These are phyloP conservation scores for Theristicus caerulescens DNA, from an alignment of 2,113 vertebrate species.

Conservation along the genomic window DNA sequence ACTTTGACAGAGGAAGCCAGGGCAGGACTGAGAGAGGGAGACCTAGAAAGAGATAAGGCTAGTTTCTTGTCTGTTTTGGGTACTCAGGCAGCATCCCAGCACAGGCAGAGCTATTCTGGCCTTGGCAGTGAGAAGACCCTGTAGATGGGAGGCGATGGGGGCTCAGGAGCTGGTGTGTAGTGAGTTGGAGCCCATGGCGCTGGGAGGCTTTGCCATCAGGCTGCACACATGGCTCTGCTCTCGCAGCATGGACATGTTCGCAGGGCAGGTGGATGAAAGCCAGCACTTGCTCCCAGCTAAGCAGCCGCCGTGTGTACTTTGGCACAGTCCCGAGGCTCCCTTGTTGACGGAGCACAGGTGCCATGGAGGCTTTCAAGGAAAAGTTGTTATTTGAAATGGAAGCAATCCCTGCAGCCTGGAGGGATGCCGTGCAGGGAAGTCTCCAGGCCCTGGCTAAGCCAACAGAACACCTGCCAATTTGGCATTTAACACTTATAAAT, in stretches of 20 bases:
- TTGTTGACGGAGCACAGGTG: background rate
- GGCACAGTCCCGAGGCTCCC: background rate
- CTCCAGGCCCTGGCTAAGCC: background rate
- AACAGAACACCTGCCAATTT: background rate
- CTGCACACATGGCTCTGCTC: background rate
- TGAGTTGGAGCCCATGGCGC: fast-evolving
- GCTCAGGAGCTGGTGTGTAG: fast-evolving
- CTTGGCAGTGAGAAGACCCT: background rate
- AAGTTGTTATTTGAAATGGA: background rate
- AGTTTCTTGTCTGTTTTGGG: background rate
- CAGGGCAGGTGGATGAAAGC: background rate
- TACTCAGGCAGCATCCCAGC: background rate
- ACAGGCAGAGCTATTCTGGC: background rate
- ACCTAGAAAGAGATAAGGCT: background rate
- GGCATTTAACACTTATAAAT: background rate
- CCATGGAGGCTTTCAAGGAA: background rate
- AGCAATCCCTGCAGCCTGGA: background rate
- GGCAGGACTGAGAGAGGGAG: background rate
- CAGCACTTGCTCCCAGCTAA: background rate
- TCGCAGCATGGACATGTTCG: background rate
- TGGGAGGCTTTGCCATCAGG: background rate
- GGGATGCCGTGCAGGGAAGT: background rate
- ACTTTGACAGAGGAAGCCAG: background rate
- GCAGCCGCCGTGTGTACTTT: background rate
- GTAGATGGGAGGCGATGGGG: background rate